phyloP scores from a whole-genome alignment of 2,888 invertebrate genomes.

The Drosophila borborema region DNA sequence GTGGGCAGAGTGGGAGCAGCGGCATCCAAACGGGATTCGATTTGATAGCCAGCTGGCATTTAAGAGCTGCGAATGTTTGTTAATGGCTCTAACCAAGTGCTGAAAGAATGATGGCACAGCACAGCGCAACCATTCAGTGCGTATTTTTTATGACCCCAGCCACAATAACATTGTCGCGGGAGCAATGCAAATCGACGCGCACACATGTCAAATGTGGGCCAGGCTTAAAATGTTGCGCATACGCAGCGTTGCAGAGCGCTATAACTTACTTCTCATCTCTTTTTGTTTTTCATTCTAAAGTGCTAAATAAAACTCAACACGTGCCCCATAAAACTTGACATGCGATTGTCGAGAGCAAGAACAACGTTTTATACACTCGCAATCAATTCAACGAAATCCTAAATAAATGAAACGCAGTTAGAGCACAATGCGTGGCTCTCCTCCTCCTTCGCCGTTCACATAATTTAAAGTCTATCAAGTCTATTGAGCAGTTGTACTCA shows the following conservation, averaged over 20 bases:
- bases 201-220: slow-evolving; percentile 38
- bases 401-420: slow-evolving; percentile 31
- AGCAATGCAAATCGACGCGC: slow-evolving; percentile 44
- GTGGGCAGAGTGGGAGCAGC: background rate
- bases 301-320: slow-evolving; percentile 54
- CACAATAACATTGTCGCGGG: slow-evolving; percentile 36
- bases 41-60: slow-evolving; percentile 53
- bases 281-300: slow-evolving; percentile 10
- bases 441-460: background rate
- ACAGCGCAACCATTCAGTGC: slow-evolving; percentile 11
- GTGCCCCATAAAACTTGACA: slow-evolving; percentile 52
- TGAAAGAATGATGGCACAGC: slow-evolving; percentile 30
- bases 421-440: background rate
- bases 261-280: slow-evolving; percentile 30
- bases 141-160: slow-evolving; percentile 43
- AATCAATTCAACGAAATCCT: slow-evolving; percentile 48
- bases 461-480: slow-evolving; percentile 28
- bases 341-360: slow-evolving; percentile 26
- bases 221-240: slow-evolving; percentile 50
- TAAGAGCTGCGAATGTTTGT: slow-evolving; percentile 39
- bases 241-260: slow-evolving; percentile 38
- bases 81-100: slow-evolving; percentile 43
- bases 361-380: slow-evolving; percentile 36
- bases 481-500: slow-evolving; percentile 87
- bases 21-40: slow-evolving; percentile 36